Conservation (phyloP, 2,888 invertebrate species). For the Melieria crassipennis region DNA sequence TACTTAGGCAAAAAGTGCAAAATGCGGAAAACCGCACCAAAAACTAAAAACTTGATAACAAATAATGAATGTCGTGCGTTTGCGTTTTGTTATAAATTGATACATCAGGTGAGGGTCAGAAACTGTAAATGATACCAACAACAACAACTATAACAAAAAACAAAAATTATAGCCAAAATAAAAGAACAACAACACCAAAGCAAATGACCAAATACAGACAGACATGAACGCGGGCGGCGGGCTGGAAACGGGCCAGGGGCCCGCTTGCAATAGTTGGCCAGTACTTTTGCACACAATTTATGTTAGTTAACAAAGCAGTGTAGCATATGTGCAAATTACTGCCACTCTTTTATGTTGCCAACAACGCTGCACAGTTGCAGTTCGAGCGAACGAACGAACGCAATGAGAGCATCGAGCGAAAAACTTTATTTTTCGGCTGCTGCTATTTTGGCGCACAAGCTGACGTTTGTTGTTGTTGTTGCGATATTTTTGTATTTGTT, state of each 20-base stretch:
- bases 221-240: too few relatives aligned
- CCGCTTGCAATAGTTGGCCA: too few relatives aligned
- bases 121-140: constrained; percentile 43
- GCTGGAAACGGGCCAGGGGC: too few relatives aligned
- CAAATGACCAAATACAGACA: background rate
- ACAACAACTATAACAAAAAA: background rate
- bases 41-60: constrained; percentile 30
- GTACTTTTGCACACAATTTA: background rate
- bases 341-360: background rate
- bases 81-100: constrained; percentile 47
- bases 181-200: background rate
- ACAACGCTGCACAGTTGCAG: constrained; percentile 21
- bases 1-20: constrained; percentile 8
- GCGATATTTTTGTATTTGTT: too few relatives aligned
- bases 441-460: too few relatives aligned
- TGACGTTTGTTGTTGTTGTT: too few relatives aligned
- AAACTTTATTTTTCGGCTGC: constrained; percentile 9
- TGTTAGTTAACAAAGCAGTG: constrained; percentile 27
- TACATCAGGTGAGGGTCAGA: constrained; percentile 46
- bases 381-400: constrained; percentile 17
- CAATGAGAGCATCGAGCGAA: constrained; percentile 14
- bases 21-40: constrained; percentile 18
- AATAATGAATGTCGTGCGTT: constrained; percentile 35
- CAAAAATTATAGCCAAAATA: background rate
- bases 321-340: constrained; percentile 31